Evolutionary conservation across 2,113 vertebrate species (phyloP).

Genomic region (Prunella fulvescens): DNA sequence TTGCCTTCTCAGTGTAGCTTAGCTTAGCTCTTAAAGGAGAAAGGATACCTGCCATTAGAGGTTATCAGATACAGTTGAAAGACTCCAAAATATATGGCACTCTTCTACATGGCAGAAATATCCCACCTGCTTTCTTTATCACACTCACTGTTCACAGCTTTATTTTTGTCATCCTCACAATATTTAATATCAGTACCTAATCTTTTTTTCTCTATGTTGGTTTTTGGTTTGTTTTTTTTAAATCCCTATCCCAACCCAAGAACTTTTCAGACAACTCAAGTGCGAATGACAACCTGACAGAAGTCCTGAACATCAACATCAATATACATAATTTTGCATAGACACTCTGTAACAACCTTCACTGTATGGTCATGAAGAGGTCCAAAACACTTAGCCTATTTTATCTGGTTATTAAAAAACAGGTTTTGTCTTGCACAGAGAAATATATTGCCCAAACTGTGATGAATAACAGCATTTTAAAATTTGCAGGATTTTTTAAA

Average conservation of each 20-base stretch:
- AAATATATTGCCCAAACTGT: neutral
- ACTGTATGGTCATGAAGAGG: neutral
- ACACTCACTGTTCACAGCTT: neutral
- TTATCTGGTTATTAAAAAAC: neutral
- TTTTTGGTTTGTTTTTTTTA: neutral
- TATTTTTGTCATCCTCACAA: neutral
- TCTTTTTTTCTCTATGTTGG: neutral
- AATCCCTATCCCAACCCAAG: neutral
- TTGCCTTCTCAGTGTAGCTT: conserved; percentile 38
- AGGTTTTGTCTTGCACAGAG: neutral
- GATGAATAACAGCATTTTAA: neutral
- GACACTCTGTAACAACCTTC: conserved; percentile 24
- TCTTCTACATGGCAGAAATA: conserved; percentile 6
- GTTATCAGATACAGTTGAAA: conserved; percentile 37
- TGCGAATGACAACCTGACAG: conserved; percentile 35
- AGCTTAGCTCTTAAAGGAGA: conserved; percentile 33
- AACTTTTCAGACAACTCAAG: conserved; percentile 53
- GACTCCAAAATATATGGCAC: neutral
- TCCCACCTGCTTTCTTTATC: neutral
- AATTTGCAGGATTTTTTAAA: neutral
- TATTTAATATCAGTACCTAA: neutral
- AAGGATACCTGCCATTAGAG: conserved; percentile 42
- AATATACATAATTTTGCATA: conserved; percentile 34
- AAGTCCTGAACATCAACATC: neutral
- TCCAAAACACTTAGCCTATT: neutral